Evolutionary conservation across 53 echinoderm and acorn worm genomes (phyloP).

Genomic region (Pentamera pediparva): DNA sequence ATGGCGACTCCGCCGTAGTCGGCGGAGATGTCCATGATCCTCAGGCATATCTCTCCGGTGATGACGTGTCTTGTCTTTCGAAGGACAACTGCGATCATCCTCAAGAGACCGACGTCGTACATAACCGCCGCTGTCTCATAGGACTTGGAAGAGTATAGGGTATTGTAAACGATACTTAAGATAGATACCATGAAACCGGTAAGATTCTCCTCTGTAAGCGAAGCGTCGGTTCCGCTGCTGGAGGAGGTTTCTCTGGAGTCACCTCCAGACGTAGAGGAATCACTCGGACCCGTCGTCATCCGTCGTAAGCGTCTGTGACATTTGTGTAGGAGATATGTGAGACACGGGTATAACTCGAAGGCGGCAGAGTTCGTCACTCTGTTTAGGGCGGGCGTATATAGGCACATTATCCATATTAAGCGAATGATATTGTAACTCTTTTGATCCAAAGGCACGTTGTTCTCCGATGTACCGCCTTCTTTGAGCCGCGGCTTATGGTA

Average conservation of each 20-base stretch:
- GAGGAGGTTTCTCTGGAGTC: slow-evolving; percentile 39
- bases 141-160: slow-evolving; percentile 49
- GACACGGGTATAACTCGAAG: slow-evolving; percentile 67
- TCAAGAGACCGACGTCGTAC: slow-evolving; percentile 71
- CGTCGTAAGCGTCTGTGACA: slow-evolving; percentile 52
- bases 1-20: slow-evolving; percentile 74
- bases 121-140: slow-evolving; percentile 23
- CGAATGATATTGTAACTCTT: slow-evolving; percentile 85
- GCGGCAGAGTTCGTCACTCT: slow-evolving; percentile 54
- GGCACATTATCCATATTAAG: slow-evolving; percentile 79
- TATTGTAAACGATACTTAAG: slow-evolving; percentile 85
- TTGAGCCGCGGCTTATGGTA: slow-evolving; percentile 22
- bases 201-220: slow-evolving; percentile 59
- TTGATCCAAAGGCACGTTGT: slow-evolving; percentile 69
- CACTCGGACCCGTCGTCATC: slow-evolving; percentile 42
- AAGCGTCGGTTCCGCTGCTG: slow-evolving; percentile 34
- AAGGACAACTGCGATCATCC: slow-evolving; percentile 63
- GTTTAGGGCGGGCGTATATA: slow-evolving; percentile 71
- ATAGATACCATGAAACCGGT: slow-evolving; percentile 70
- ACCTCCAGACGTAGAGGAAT: slow-evolving; percentile 65
- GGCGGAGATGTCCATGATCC: slow-evolving; percentile 74
- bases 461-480: slow-evolving; percentile 9
- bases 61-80: slow-evolving; percentile 68
- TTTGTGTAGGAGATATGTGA: slow-evolving; percentile 63
- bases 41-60: slow-evolving; percentile 71